These are phyloP conservation scores for Propsilocerus akamusi DNA, from an alignment of 1,140 invertebrate species.

Conservation along the genomic window DNA sequence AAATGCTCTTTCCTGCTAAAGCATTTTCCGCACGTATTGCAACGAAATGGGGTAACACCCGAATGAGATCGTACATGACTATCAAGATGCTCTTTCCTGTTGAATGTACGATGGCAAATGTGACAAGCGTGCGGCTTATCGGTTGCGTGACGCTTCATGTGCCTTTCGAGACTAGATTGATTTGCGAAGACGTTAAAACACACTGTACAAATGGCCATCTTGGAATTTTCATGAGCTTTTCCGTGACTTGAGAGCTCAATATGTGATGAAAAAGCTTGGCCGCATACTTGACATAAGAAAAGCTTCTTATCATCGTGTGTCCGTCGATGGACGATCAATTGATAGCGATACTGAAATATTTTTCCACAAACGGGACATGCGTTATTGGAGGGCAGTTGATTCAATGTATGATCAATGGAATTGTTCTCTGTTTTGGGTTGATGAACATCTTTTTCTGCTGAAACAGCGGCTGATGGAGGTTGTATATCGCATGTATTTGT, in stretches of 20 bases:
- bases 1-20: slow-evolving; percentile 60
- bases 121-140: slow-evolving; percentile 66
- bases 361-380: slow-evolving; percentile 68
- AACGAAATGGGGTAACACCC: slow-evolving; percentile 55
- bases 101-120: slow-evolving; percentile 73
- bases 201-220: slow-evolving; percentile 50
- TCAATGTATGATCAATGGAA: slow-evolving; percentile 27
- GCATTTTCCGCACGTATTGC: slow-evolving; percentile 47
- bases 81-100: slow-evolving; percentile 65
- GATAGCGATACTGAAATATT: slow-evolving; percentile 69
- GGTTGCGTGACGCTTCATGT: slow-evolving; percentile 57
- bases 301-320: slow-evolving; percentile 73
- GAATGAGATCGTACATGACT: slow-evolving; percentile 68
- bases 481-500: slow-evolving; percentile 13
- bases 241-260: slow-evolving; percentile 58
- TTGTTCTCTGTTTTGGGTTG: slow-evolving; percentile 29
- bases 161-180: slow-evolving; percentile 43
- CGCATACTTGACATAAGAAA: slow-evolving; percentile 67
- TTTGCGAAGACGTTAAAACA: slow-evolving; percentile 60
- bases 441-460: slow-evolving; percentile 21
- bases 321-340: slow-evolving; percentile 57
- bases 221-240: slow-evolving; percentile 55
- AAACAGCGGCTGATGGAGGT: neutral
- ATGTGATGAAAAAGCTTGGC: slow-evolving; percentile 56
- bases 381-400: slow-evolving; percentile 41